Evolutionary conservation across 2,888 invertebrate genomes (phyloP), one percentile per base, ranked within the genome.

Genomic region (Polydrusus pterygomalis): DNA sequence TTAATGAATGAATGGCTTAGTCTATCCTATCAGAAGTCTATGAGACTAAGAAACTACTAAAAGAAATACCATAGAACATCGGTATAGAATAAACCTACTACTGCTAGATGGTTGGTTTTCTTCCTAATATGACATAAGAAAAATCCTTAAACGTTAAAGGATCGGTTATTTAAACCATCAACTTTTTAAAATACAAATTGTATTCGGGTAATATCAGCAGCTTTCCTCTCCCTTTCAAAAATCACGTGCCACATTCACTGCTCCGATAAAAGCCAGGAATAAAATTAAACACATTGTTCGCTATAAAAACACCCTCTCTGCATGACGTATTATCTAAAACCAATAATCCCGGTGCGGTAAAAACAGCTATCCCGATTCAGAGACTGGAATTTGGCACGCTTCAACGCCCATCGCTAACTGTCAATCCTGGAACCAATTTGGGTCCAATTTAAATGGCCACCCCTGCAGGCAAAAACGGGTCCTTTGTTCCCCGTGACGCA

Each of bases 391-490:
- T 77, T 74, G 70, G 75, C 75, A 78, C 79, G 78, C 81, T 75
- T 77, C 76, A 74, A 77, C 79, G 76, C 80, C 77, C 78, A 78
- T 78, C 77, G 76, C 74, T 74, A 78, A 78, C 79, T 78, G 79
- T 78, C 80, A 80, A 81, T 80, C 77, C 76, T 75, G 74, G 78
- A 83, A 83, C 81, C 83, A 81, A 83, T 83, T 81, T 80, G 75
- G 74, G 79, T 67, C 77, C 81, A 80, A 81, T 81, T 81, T 79
- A 80, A 81, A 82, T 80, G 80, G 79, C 81, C 83, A 82, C 83
- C 83, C 83, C 79, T 73, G 76, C 77, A 78, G 81, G 82, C 83
- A 83, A 82, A 80, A 80, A 77, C 73, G 65, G 79, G 80, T 81
- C 47, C 63, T 74, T 82, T 83, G 82, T 82, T 80, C 75, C 78